A percentile compares a stretch with the other conserved stretches of the same genome.
These are phyloP conservation scores for Aphrophora alni DNA, from an alignment of 2,888 invertebrate genomes.

Conservation along the genomic window DNA sequence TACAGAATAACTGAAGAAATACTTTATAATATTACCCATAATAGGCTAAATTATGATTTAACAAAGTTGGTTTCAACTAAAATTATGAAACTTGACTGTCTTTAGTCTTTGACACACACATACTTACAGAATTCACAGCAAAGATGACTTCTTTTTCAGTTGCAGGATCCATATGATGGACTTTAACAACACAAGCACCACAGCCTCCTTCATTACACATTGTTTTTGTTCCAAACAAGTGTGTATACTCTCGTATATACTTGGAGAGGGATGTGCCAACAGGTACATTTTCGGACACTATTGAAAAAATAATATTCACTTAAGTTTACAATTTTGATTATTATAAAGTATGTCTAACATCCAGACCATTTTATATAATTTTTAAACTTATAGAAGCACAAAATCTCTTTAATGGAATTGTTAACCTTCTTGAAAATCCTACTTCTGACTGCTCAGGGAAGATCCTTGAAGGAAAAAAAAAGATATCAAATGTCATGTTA, in stretches of 20 bases:
- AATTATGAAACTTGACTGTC: no score
- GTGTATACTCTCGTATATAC: constrained; percentile 27
- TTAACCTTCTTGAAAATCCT: no score
- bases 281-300: neutral
- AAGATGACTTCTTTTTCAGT: neutral
- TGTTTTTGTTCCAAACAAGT: constrained; percentile 69
- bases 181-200: constrained; percentile 64
- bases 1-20: no score
- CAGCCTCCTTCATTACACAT: constrained; percentile 79
- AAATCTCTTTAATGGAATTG: no score
- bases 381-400: no score
- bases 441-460: no score
- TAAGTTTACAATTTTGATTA: neutral
- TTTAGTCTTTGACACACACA: no score
- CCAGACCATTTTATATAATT: neutral
- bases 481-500: no score
- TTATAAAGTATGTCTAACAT: neutral
- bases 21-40: no score
- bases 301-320: neutral
- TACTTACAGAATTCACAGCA: neutral
- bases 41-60: no score
- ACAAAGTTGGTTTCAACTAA: no score
- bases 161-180: constrained; percentile 13
- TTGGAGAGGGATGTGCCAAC: constrained; percentile 14
- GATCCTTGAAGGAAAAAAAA: no score